Evolutionary conservation across 2,888 invertebrate species (phyloP), one percentile per base, ranked within the genome.

Genomic region (Petrolisthes manimaculis): DNA sequence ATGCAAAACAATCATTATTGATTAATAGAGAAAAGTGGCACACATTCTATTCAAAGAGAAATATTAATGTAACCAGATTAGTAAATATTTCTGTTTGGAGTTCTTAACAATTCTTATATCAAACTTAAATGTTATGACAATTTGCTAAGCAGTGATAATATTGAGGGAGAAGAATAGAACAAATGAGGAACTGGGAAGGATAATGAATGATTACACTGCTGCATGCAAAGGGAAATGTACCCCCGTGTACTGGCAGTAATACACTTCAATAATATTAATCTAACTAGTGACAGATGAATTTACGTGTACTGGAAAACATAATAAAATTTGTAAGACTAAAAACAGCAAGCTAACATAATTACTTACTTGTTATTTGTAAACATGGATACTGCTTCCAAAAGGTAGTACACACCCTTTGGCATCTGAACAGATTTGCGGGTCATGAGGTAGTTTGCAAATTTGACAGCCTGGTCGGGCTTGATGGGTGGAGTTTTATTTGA

Each of bases 391-490:
- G 96, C 96, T 91, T 97, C 96, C 0, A 98, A 94, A 54, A 99
- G 94, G 86, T 96, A 95, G 90, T 96, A 95, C 5, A 96, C 96
- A 61, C 98, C 97, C 92, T 96, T 96, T 0, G 96, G 94, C 4
- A 96, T 95, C 93, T 96, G 97, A 3, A 98, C 98, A 79, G 97
- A 97, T 91, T 96, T 96, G 77, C 99, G 95, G 79, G 97, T 97
- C 90, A 98, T 94, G 92, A 99, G 95, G 94, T 99, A 99, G 92
- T 96, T 96, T 0, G 96, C 96, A 92, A 99, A 96, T 94, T 99
- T 99, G 82, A 96, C 95, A 1, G 96, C 95, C 93, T 98, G 98
- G 54, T 95, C 95, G 92, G 95, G 94, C 8, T 94, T 95, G 88
- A 98, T 93, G 0, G 97, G 96, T 71, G 95, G 95, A 37, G 95